Percentiles rank a stretch among this genome's conserved stretches.
These are phyloP conservation scores for Tetraodon nigroviridis DNA, from an alignment of 2,113 vertebrate species.

Conservation along the genomic window DNA sequence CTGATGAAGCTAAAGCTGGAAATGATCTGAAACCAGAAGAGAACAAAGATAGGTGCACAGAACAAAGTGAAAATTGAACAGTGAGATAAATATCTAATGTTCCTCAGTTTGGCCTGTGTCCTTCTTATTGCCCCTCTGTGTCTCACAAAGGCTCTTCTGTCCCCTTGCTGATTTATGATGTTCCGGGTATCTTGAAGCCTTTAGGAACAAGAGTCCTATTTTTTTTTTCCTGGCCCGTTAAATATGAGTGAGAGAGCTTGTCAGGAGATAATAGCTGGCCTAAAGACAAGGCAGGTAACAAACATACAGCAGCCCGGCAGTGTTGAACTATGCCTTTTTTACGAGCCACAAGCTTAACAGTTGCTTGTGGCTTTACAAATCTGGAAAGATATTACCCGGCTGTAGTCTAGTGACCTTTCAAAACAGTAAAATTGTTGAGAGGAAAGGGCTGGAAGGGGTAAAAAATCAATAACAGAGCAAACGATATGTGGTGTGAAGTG, in stretches of 20 bases:
- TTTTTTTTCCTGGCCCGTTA: slow-evolving; percentile 47
- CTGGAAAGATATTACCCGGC: slow-evolving; percentile 21
- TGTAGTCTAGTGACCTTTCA: slow-evolving; percentile 10
- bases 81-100: no score
- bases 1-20: no score
- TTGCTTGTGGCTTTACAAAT: slow-evolving; percentile 10
- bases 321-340: no score
- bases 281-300: slow-evolving; percentile 30
- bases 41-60: no score
- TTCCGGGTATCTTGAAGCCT: slow-evolving; percentile 36
- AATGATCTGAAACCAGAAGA: no score
- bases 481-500: background rate
- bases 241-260: slow-evolving; percentile 45
- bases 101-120: no score
- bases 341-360: background rate
- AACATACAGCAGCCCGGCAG: slow-evolving; percentile 10
- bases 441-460: background rate
- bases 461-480: slow-evolving; percentile 1
- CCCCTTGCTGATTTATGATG: slow-evolving; percentile 35
- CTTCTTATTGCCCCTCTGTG: background rate
- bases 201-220: slow-evolving; percentile 33
- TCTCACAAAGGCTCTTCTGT: background rate
- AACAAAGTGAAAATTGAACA: no score
- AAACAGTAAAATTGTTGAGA: background rate
- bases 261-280: slow-evolving; percentile 40